These are phyloP conservation scores for Macaria liturata DNA, from an alignment of 2,888 invertebrate genomes.

Conservation along the genomic window DNA sequence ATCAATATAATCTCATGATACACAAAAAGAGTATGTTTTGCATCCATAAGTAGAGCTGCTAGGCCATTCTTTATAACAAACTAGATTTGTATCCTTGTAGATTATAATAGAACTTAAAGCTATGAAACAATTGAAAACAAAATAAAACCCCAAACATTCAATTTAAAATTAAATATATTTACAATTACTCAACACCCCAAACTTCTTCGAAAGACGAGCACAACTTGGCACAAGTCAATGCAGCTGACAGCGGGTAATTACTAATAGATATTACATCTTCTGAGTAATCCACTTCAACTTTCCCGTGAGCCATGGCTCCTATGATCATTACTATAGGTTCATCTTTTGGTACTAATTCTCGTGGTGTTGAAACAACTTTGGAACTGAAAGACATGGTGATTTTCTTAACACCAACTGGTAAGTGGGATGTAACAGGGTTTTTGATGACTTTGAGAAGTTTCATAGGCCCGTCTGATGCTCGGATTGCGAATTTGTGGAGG, in stretches of 20 bases:
- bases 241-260: slow-evolving; percentile 98
- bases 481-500: slow-evolving; percentile 95
- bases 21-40: too few species aligned
- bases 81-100: too few species aligned
- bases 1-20: too few species aligned
- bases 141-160: neutral
- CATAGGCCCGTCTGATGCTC: slow-evolving; percentile 94
- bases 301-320: slow-evolving; percentile 99
- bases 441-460: slow-evolving; percentile 97
- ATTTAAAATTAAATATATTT: neutral
- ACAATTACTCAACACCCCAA: slow-evolving; percentile 88
- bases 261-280: slow-evolving; percentile 97
- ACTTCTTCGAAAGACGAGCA: slow-evolving; percentile 97
- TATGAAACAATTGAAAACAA: too few species aligned
- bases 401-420: slow-evolving; percentile 97
- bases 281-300: slow-evolving; percentile 93
- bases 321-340: slow-evolving; percentile 95
- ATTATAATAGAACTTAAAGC: too few species aligned
- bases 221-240: slow-evolving; percentile 97
- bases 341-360: slow-evolving; percentile 89
- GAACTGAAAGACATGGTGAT: slow-evolving; percentile 95
- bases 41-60: too few species aligned
- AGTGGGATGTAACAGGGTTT: slow-evolving; percentile 96
- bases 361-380: slow-evolving; percentile 86
- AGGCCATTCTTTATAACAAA: too few species aligned